Base-by-base conservation (phyloP, 2,797 vertebrate genomes). In the Acanthurus tractus region DNA sequence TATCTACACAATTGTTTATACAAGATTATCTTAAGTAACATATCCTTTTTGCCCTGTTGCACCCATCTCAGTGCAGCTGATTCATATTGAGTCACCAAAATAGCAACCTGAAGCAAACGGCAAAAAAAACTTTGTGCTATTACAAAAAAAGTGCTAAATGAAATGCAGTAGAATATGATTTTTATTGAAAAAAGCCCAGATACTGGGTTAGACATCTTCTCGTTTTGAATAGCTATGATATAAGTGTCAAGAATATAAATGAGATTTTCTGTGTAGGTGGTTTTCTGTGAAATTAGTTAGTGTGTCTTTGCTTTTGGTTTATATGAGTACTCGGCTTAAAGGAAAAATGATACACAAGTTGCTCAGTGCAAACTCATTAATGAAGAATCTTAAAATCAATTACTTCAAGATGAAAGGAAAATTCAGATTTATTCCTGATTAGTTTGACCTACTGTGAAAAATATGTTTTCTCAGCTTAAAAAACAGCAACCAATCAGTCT, bases 201-300 rank as follows among this genome's bases (percentile, higher is more conserved):
- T 34, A 7, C 29, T 34, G 6, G 6, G 49, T 81, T 75, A 83
- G 40, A 53, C 71, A 62, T 78, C 22, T 23, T 40, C 15, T 73
- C 42, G 15, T 55, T 76, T 70, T 77, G 54, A 79, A 82, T 34
- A 58, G 44, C 14, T 58, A 10, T 81, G 68, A 85, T 74, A 75
- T 69, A 18, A 8, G 63, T 81, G 67, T 87, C 65, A 75, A 78
- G 63, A 62, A 73, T 66, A 72, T 70, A 68, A 8, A 68, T 61
- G 20, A 38, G 1, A 52, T 61, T 73, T 20, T 79, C 62, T 83
- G 82, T 80, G 83, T 76, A 70, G 65, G 83, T 76, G 83, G 78
- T 68, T 68, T 49, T 45, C 70, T 76, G 55, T 65, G 61, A 81
- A 69, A 58, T 75, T 23, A 4, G 67, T 75, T 23, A 4, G 67